Base-by-base conservation (phyloP, 2,888 invertebrate species). In the Campoplex capitator region DNA sequence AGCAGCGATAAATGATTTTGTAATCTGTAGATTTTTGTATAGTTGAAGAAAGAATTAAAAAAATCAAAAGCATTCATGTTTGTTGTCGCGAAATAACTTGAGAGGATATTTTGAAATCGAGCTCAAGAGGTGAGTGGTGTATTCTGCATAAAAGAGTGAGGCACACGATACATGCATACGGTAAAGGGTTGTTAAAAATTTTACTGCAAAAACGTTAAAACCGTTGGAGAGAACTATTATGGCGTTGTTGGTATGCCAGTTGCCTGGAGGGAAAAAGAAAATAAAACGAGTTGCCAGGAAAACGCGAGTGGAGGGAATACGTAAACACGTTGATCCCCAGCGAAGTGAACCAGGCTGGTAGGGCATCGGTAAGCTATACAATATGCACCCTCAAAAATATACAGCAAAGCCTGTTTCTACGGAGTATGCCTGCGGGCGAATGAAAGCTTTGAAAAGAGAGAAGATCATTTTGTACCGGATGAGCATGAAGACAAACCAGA, bases 391-490 rank as follows among this genome's bases (percentile, higher is more conserved):
- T 71, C 48, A 48, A 54, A 42, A 45, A 23, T 80, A 70, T 76
- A 65, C 62, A 51, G 71, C 54, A 68, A 51, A 70, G 77, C 56
- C 62, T 58, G 56, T 58, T 68, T 42, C 35, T 74, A 42, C 38
- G 81, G 23, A 79, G 65, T 75, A 58, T 65, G n/a, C 23, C 28
- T 45, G 67, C 48, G 38, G 11, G 11, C 45, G 67, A 35, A 77
- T 75, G 91, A 91, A 91, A 92, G 92, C 90, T 91, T 89, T 90
- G 89, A 90, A 91, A 90, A 90, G 88, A 80, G 88, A 67, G 35
- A 91, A 91, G 91, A 91, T 91, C 92, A 92, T 91, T 93, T 23
- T 91, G 91, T 91, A 91, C 91, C 90, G 91, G 90, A 68, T 74
- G 88, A 90, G 91, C 90, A 93, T 91, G 92, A 91, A 91, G 92